A percentile compares a stretch with the other conserved stretches of the same genome.
Evolutionary conservation across 2,797 vertebrate species (phyloP).

Genomic region (Falco rusticolus): DNA sequence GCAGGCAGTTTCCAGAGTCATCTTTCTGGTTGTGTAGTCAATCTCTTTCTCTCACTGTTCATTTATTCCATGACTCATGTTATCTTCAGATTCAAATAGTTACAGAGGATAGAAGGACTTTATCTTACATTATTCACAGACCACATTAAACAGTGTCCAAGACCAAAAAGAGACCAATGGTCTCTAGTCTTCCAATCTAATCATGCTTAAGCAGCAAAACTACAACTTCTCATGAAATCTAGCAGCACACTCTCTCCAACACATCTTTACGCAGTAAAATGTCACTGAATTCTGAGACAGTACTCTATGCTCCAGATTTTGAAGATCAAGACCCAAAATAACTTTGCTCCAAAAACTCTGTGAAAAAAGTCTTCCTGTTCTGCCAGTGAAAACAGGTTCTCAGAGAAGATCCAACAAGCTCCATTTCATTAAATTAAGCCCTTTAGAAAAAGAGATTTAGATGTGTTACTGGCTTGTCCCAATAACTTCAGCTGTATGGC

Average conservation of each 20-base stretch:
- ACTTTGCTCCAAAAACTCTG: background rate
- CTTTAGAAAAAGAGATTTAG: background rate
- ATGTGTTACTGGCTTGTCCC: background rate
- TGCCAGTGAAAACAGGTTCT: background rate
- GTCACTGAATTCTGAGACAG: background rate
- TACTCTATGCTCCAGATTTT: background rate
- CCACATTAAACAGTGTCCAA: background rate
- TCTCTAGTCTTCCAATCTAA: background rate
- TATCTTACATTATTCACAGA: background rate
- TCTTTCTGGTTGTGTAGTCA: background rate
- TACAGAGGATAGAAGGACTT: background rate
- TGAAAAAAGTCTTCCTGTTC: background rate
- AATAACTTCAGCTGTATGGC: background rate
- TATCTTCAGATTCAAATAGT: background rate
- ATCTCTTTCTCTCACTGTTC: background rate
- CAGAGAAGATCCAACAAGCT: background rate
- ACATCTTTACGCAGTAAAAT: background rate
- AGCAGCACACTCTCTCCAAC: background rate
- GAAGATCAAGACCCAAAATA: background rate
- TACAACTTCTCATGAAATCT: background rate
- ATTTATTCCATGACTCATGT: background rate
- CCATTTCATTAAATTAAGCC: background rate
- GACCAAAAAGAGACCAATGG: rapidly evolving
- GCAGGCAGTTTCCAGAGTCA: background rate
- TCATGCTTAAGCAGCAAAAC: background rate